Conservation (phyloP, 2,113 vertebrate genomes). For the Electrona antarctica region DNA sequence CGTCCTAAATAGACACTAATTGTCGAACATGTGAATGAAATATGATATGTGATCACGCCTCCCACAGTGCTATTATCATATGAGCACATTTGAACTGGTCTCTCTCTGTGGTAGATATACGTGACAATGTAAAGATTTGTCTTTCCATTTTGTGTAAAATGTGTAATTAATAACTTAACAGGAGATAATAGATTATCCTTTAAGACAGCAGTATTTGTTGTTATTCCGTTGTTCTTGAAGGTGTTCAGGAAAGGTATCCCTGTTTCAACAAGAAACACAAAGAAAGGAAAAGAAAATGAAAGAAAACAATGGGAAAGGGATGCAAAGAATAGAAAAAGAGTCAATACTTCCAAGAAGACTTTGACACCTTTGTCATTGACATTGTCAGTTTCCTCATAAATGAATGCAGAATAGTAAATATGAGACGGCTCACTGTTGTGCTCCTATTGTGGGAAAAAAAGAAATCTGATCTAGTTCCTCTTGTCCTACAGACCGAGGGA, state of each 20-base stretch:
- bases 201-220: too few relatives aligned
- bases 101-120: background rate
- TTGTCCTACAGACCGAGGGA: background rate
- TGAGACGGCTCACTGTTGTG: slow-evolving; percentile 43
- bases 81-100: background rate
- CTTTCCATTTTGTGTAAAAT: background rate
- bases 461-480: slow-evolving; percentile 25
- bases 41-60: slow-evolving; percentile 26
- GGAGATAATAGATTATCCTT: too few relatives aligned
- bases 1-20: slow-evolving; percentile 49
- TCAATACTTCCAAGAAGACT: slow-evolving; percentile 22
- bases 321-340: too few relatives aligned
- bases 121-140: background rate
- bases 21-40: slow-evolving; percentile 46
- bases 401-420: slow-evolving; percentile 37
- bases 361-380: slow-evolving; percentile 3
- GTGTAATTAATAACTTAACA: too few relatives aligned
- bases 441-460: slow-evolving; percentile 26
- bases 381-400: slow-evolving; percentile 19
- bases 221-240: too few relatives aligned
- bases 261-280: background rate
- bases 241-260: slow-evolving; percentile 7
- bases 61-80: slow-evolving; percentile 5
- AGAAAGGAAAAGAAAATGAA: slow-evolving; percentile 13
- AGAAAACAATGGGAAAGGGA: slow-evolving; percentile 5